Evolutionary conservation across 2,888 invertebrate genomes (phyloP).

Genomic region (Dyspetes luteomarginatus): DNA sequence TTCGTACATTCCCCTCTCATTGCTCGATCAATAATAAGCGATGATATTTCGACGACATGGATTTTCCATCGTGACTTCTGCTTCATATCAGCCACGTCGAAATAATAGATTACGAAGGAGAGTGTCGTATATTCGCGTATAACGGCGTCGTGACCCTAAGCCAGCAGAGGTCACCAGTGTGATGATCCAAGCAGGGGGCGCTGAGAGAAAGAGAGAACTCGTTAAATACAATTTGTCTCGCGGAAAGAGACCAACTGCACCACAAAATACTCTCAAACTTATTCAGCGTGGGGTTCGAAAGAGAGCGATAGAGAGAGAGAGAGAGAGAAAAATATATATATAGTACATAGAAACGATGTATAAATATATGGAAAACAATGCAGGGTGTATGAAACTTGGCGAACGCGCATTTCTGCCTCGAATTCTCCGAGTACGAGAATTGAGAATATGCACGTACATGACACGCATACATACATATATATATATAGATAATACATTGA

Average conservation of each 20-base stretch:
- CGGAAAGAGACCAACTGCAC: not conserved
- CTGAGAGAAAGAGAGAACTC: not conserved
- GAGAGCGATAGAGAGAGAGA: slow-evolving; percentile 26
- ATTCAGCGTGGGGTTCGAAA: slow-evolving; percentile 31
- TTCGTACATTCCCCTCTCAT: not conserved
- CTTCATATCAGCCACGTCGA: not conserved
- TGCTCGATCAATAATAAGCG: slow-evolving; percentile 12
- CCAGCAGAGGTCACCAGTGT: not conserved
- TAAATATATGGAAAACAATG: slow-evolving; percentile 61
- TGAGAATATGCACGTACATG: not conserved
- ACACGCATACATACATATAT: not conserved
- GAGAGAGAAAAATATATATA: slow-evolving; percentile 27
- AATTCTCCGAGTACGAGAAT: slow-evolving; percentile 35
- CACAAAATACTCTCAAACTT: slow-evolving; percentile 1
- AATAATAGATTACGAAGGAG: not conserved
- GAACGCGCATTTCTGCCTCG: slow-evolving; percentile 27
- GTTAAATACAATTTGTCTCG: not conserved
- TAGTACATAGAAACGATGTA: slow-evolving; percentile 44
- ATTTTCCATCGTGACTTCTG: not conserved
- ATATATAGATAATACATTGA: not conserved
- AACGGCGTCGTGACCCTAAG: not conserved
- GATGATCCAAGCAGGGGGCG: not conserved
- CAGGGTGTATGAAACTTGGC: slow-evolving; percentile 23
- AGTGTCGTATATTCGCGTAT: not conserved
- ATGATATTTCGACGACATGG: slow-evolving; percentile 15